Base-by-base conservation (phyloP, 2,113 vertebrate genomes). In the Herpetotheres cachinnans region DNA sequence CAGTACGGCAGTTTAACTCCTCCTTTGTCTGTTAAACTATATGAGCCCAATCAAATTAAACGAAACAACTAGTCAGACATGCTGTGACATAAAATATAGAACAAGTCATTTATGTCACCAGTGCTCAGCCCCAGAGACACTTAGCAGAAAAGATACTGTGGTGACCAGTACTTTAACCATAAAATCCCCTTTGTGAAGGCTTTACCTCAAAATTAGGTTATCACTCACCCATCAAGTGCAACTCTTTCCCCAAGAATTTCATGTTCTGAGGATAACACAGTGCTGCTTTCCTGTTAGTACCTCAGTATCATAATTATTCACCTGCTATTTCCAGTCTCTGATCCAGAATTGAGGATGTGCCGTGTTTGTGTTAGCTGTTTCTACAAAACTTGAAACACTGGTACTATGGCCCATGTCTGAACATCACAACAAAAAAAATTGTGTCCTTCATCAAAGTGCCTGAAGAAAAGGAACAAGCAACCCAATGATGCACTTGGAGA, bases 1-100 rank as follows among this genome's bases (percentile, higher is more conserved):
- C 94, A 94, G 86, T 81, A 93, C 4, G 0, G 82, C 90, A 93
- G 87, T 91, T 96, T 84, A 96, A 93, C 71, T 96, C 71, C 89
- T 92, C 69, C 78, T 97, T 94, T 93, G 55, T 93, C 86, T 96
- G 52, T 59, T 86, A 82, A 93, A 58, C 40, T 85, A 34, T 26
- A 29, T 15, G 42, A 71, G 59, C 74, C 84, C 76, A 78, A 95
- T 61, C 30, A 24, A 92, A 90, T 89, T 90, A 93, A 96, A 93
- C 79, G 11, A 92, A 95, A 94, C 30, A 95, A 66, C 52, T 74
- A 93, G 65, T 84, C 81, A 92, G 56, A 95, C n/a, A 72, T 36
- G 6, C 69, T 86, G 61, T 5, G 21, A 66, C 46, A 90, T 49
- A 74, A 96, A 96, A 79, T 40, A 86, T 0, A 86, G 84, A 87